Evolutionary conservation across 2,888 invertebrate genomes (phyloP).

Genomic region (Tenthredo amoena): DNA sequence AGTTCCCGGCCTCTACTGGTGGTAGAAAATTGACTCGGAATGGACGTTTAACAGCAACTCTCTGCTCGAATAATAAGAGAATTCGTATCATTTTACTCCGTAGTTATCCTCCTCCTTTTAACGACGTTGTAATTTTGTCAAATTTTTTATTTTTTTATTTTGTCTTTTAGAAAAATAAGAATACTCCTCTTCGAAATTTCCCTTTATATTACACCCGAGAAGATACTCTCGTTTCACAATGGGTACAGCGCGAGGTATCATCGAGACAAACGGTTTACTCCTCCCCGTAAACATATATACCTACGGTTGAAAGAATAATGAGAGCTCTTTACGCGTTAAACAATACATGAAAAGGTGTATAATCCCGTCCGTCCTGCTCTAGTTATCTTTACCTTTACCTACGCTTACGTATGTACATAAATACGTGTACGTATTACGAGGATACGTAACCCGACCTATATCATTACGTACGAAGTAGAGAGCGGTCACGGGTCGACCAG

Average conservation of each 20-base stretch:
- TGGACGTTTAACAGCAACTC: conserved; percentile 63
- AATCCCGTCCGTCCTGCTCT: neutral
- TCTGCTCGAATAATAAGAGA: conserved; percentile 53
- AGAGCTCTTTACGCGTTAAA: neutral
- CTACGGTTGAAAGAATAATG: conserved; percentile 2
- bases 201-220: neutral
- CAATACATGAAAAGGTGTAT: conserved; percentile 13
- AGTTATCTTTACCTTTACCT: neutral
- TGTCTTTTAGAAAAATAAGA: neutral
- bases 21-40: conserved; percentile 61
- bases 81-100: neutral
- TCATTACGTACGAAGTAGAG: neutral
- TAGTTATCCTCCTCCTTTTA: neutral
- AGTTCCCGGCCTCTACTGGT: conserved; percentile 49
- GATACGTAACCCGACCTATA: conserved; percentile 25
- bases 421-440: neutral
- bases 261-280: neutral
- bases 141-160: neutral
- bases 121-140: neutral
- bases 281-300: neutral
- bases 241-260: too few relatives aligned
- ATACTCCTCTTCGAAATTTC: neutral
- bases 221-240: neutral
- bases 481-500: conserved; percentile 1
- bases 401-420: neutral